Base-by-base conservation (phyloP, 2,888 invertebrate species). In the Leistus spinibarbis region DNA sequence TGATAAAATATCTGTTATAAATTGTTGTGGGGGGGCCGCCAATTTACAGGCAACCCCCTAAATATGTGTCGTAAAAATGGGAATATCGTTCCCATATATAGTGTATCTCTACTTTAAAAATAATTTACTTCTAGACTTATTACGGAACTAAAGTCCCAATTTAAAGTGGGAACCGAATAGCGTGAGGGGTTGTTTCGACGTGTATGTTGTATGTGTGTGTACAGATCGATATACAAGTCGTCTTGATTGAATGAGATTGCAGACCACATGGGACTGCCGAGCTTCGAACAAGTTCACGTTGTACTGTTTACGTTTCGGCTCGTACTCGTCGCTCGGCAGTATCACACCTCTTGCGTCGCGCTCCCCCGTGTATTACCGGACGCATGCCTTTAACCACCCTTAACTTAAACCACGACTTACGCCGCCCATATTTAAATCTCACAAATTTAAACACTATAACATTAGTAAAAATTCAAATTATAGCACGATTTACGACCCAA, bases 161-260 rank as follows among this genome's bases (percentile, higher is more conserved):
- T 40, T 40, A 40, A 40, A 40, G 40, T 40, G 13, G 40, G 13
- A 40, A 40, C 10, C 40, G 40, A 10, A 57, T 57, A 57, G 57
- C 19, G 57, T n/a, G 57, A 19, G 57, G 17, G 57, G 16, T 16
- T 57, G 57, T 57, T 57, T 19, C 57, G n/a, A 16, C 2, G 60
- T 60, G 19, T 19, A 4, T 60, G 60, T 60, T 60, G 64, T 23
- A 24, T 23, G 60, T 20, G 10, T 22, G 22, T 22, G 60, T 60
- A 10, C 60, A 79, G 80, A 80, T 81, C 81, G 81, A 81, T 82
- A 81, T 78, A 79, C 76, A 78, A 77, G 74, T 20, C 73, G 73
- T 78, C 78, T 79, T 81, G 81, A 82, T 82, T 82, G 82, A 82
- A 82, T 81, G 81, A 80, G 80, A 81, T 80, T 78, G 77, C 78